phyloP scores from a whole-genome alignment of 2,888 invertebrate genomes.

The Troides helena region DNA sequence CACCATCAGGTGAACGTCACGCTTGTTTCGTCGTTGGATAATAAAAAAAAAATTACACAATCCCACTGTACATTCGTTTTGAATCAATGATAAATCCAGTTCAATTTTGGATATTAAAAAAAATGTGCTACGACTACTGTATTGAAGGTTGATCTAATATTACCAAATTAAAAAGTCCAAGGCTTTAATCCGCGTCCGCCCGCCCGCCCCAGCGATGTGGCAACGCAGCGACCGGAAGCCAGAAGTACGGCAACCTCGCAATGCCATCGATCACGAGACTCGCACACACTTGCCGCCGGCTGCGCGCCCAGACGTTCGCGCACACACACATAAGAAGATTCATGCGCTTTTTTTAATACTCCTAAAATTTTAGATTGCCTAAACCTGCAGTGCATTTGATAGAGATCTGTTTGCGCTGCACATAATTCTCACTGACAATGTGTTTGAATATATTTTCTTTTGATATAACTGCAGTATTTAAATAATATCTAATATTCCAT shows the following conservation, averaged over 20 bases:
- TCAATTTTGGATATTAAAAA: not conserved
- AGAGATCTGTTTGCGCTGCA: too few species aligned
- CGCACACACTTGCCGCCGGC: conserved; percentile 46
- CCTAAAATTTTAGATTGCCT: conserved; percentile 23
- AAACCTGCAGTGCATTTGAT: not conserved
- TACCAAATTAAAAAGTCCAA: conserved; percentile 41
- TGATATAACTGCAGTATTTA: too few species aligned
- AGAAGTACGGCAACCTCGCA: conserved; percentile 82
- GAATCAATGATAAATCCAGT: not conserved
- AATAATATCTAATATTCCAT: too few species aligned
- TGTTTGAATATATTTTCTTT: too few species aligned
- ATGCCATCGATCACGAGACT: conserved; percentile 82
- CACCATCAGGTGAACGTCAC: too few species aligned
- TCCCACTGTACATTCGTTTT: too few species aligned
- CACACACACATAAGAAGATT: conserved; percentile 38
- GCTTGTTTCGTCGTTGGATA: too few species aligned
- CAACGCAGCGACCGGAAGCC: conserved; percentile 81
- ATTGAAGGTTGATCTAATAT: conserved; percentile 32
- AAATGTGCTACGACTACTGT: not conserved
- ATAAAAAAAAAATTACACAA: too few species aligned
- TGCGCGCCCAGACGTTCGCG: conserved; percentile 38
- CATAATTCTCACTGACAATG: too few species aligned
- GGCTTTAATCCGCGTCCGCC: conserved; percentile 52
- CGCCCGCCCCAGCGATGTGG: conserved; percentile 54
- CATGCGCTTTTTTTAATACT: conserved; percentile 20